Conservation (phyloP, 2,888 invertebrate species). For the Epistrophe grossulariae region DNA sequence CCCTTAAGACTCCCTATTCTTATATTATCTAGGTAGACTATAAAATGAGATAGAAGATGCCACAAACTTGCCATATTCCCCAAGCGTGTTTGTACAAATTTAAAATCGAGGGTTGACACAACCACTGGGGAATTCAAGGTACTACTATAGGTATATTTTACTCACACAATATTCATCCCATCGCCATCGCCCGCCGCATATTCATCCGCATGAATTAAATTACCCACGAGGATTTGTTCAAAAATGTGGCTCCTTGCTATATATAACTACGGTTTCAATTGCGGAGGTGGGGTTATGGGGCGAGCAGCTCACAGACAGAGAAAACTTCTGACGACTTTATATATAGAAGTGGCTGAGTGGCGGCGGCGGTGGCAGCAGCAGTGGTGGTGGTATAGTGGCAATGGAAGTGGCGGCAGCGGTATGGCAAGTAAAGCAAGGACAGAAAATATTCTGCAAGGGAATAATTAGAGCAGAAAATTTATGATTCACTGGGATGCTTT, state of each 20-base stretch:
- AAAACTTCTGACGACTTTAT: conserved; percentile 50
- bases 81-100: conserved; percentile 45
- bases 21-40: conserved; percentile 1
- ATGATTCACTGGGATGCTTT: conserved; percentile 71
- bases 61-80: conserved; percentile 39
- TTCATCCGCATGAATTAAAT: conserved; percentile 59
- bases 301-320: conserved; percentile 54
- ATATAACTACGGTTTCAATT: neutral
- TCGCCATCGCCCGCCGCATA: conserved; percentile 2
- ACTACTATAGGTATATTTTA: neutral
- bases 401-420: conserved; percentile 10
- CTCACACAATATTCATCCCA: conserved; percentile 39
- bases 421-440: conserved; percentile 56
- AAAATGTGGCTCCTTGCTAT: conserved; percentile 38
- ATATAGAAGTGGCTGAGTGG: conserved; percentile 27
- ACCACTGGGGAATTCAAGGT: conserved; percentile 60
- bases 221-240: conserved; percentile 63
- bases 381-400: neutral
- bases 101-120: conserved; percentile 59
- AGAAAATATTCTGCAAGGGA: conserved; percentile 61
- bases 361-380: neutral
- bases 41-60: conserved; percentile 44
- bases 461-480: conserved; percentile 75
- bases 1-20: neutral
- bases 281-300: neutral